Conservation (phyloP, 1,140 invertebrate genomes). For the Brachionus koreanus region DNA sequence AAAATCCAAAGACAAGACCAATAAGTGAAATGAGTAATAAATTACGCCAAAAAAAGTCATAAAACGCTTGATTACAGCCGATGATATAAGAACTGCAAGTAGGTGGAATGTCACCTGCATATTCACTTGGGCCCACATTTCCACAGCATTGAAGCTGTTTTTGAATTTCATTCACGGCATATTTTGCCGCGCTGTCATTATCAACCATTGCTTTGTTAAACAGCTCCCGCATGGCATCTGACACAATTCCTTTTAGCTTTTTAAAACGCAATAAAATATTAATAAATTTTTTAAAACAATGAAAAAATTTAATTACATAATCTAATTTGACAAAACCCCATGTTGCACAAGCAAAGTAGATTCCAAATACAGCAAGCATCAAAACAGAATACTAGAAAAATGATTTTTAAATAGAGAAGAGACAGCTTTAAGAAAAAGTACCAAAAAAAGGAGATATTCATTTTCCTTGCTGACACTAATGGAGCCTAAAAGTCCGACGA, state of each 20-base stretch:
- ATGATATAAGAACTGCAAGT: slow-evolving; percentile 15
- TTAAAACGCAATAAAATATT: neutral
- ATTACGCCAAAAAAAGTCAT: slow-evolving; percentile 35
- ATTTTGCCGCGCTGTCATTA: neutral
- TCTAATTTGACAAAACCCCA: slow-evolving; percentile 40
- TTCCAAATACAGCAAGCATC: slow-evolving; percentile 7
- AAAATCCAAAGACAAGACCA: slow-evolving; percentile 29
- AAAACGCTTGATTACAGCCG: slow-evolving; percentile 35
- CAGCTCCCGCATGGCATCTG: slow-evolving; percentile 40
- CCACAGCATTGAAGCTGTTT: slow-evolving; percentile 44
- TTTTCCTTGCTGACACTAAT: slow-evolving; percentile 26
- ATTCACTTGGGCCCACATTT: slow-evolving; percentile 43
- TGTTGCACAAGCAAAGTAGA: slow-evolving; percentile 14
- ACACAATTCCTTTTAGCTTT: slow-evolving; percentile 42
- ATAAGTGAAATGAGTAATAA: neutral
- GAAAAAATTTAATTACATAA: slow-evolving; percentile 15
- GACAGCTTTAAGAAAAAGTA: neutral
- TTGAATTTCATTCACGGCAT: slow-evolving; percentile 44
- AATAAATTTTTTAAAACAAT: neutral
- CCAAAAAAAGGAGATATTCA: neutral
- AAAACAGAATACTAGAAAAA: slow-evolving; percentile 19
- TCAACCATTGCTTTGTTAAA: slow-evolving; percentile 35
- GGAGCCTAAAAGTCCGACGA: slow-evolving; percentile 17
- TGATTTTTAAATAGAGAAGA: neutral
- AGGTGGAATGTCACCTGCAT: slow-evolving; percentile 35